Evolutionary conservation across 1,140 invertebrate species (phyloP), one percentile per base, ranked within the genome.

Genomic region (Triops longicaudatus): DNA sequence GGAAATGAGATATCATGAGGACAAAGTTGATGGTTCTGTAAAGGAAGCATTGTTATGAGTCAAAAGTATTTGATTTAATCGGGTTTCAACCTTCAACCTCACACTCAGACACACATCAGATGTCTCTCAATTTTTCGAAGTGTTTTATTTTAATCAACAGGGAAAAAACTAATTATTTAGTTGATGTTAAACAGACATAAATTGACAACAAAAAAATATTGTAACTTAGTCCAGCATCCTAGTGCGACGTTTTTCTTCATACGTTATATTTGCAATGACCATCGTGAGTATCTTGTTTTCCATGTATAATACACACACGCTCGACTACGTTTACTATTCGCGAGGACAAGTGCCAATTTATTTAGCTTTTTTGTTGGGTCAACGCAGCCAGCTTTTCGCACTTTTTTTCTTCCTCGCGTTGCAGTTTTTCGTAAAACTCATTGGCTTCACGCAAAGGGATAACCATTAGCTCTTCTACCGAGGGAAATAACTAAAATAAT

Each of bases 401-500:
- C 17, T 41, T 17, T 11, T 27, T 44, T 26, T 31, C 41, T 75
- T 75, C 74, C 31, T 75, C 74, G 26, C 9, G 22, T n/a, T 75
- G 37, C 7, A 75, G 37, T 14, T 42, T 75, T 31, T 75, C 26
- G 37, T 75, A 75, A 26, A 75, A 75, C 37, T 75, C 28, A 22
- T 43, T 27, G 10, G 74, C 74, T 42, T 75, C 28, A 26, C 74
- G 26, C 74, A 75, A 42, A 1, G 74, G 74, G 11, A 42, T 42
- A 14, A 75, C 74, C 74, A 75, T 75, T 4, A 75, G 74, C 6
- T 41, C 26, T 43, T 75, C 74, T 4, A 75, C 26, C 37, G 37
- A 31, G n/a, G 74, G 27, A 44, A 75, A 75, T 11, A 75, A 9
- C 74, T 75, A 42, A 11, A 27, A 31, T 9, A 17, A 42, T 7